phyloP scores from a whole-genome alignment of 2,113 vertebrate species.

The Cranoglanis bouderius region DNA sequence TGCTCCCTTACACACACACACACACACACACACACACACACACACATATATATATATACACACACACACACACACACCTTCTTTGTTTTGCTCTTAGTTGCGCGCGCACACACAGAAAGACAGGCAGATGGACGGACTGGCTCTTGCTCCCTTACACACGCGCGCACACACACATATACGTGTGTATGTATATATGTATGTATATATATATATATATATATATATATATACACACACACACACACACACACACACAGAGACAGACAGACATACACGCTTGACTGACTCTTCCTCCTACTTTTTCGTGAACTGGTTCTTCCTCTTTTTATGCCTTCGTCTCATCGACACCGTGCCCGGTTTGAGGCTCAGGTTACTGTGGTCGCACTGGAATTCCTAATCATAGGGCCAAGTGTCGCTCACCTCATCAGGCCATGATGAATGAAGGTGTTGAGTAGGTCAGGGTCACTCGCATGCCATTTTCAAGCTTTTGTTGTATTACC shows the following conservation, averaged over 20 bases:
- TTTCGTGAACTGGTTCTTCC: conserved; percentile 32
- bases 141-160: neutral
- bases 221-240: neutral
- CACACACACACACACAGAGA: conserved; percentile 14
- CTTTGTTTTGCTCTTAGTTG: conserved; percentile 3
- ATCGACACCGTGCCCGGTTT: neutral
- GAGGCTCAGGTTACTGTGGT: conserved; percentile 16
- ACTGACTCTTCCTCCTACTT: neutral
- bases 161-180: neutral
- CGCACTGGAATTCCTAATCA: neutral
- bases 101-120: conserved; percentile 4
- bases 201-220: no score
- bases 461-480: neutral
- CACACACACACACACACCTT: conserved; percentile 37
- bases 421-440: neutral
- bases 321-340: neutral
- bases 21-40: neutral
- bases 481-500: neutral
- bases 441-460: neutral
- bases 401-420: neutral
- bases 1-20: neutral
- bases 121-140: neutral
- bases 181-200: no score
- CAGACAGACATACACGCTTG: neutral
- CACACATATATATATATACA: neutral